Evolutionary conservation across 2,113 vertebrate genomes (phyloP).

Genomic region (Poecilia latipinna): DNA sequence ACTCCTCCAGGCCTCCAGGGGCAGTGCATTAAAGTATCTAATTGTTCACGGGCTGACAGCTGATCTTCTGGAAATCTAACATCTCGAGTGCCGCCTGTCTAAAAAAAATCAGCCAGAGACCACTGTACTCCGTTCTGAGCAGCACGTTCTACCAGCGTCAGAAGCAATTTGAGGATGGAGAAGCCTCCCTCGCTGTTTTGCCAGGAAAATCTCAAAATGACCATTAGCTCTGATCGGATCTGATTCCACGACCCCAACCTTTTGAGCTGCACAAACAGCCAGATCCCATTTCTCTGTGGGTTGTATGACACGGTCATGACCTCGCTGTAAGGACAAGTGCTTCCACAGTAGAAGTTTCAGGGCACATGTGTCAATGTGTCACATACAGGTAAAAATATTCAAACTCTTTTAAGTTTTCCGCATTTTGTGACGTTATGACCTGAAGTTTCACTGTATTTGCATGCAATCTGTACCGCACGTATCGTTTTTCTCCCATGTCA

Average conservation of each 20-base stretch:
- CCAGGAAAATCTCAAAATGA: slow-evolving; percentile 33
- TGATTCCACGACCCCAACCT: slow-evolving; percentile 39
- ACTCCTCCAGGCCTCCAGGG: slow-evolving; percentile 15
- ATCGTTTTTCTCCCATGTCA: no score
- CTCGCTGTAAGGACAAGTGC: slow-evolving; percentile 34
- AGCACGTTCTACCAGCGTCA: slow-evolving; percentile 28
- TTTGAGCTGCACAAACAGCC: slow-evolving; percentile 8
- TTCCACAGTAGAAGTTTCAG: slow-evolving; percentile 2
- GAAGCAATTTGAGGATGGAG: slow-evolving; percentile 52
- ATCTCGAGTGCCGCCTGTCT: slow-evolving; percentile 40
- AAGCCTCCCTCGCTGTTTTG: slow-evolving; percentile 19
- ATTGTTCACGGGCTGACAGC: slow-evolving; percentile 48
- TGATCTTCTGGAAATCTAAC: slow-evolving; percentile 24
- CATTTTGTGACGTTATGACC: no score
- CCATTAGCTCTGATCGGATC: slow-evolving; percentile 46
- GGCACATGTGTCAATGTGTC: slow-evolving; percentile 12
- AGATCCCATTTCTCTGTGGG: slow-evolving; percentile 17
- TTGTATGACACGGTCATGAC: not conserved
- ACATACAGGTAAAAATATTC: no score
- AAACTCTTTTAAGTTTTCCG: no score
- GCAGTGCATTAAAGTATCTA: slow-evolving; percentile 55
- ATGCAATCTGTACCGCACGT: no score
- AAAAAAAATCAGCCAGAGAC: slow-evolving; percentile 5
- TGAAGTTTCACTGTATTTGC: no score
- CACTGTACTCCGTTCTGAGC: slow-evolving; percentile 1